A percentile compares a stretch with the other conserved stretches of the same genome.
phyloP scores from a whole-genome alignment of 2,888 invertebrate species.

The Mimas tiliae region DNA sequence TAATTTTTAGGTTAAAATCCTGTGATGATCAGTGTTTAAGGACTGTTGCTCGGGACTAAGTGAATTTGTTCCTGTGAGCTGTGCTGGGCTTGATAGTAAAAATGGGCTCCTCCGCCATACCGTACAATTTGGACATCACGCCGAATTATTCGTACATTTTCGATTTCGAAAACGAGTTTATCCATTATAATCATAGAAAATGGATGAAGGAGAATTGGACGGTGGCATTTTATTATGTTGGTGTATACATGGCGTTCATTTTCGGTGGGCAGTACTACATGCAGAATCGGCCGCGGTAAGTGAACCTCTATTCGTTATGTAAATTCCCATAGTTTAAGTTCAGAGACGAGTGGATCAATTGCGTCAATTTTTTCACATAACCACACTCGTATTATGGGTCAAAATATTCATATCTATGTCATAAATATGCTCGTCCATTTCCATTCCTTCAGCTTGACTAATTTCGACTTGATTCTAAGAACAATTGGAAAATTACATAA shows the following conservation, averaged over 20 bases:
- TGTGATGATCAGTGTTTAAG: conserved; percentile 74
- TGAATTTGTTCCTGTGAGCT: conserved; percentile 51
- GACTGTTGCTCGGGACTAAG: conserved; percentile 47
- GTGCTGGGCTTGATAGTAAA: conserved; percentile 45
- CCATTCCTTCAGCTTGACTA: background rate
- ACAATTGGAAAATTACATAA: too few species aligned
- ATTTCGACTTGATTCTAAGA: too few species aligned
- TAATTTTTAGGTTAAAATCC: conserved; percentile 74
- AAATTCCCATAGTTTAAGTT: conserved; percentile 5
- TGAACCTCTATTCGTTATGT: conserved; percentile 28
- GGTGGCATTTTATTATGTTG: conserved; percentile 94
- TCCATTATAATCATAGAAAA: conserved; percentile 93
- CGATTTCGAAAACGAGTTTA: conserved; percentile 97
- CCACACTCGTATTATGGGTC: background rate
- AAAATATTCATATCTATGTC: background rate
- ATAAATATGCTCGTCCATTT: background rate
- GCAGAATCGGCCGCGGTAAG: conserved; percentile 93
- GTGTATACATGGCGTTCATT: conserved; percentile 96
- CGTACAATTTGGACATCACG: conserved; percentile 84
- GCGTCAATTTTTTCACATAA: background rate
- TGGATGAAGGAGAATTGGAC: conserved; percentile 99
- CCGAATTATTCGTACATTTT: conserved; percentile 97
- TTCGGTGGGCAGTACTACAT: conserved; percentile 97
- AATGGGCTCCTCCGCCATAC: conserved; percentile 74
- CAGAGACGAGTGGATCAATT: conserved; percentile 15